phyloP scores from a whole-genome alignment of 2,888 invertebrate species.

The Rhimphoctona megacephalus region DNA sequence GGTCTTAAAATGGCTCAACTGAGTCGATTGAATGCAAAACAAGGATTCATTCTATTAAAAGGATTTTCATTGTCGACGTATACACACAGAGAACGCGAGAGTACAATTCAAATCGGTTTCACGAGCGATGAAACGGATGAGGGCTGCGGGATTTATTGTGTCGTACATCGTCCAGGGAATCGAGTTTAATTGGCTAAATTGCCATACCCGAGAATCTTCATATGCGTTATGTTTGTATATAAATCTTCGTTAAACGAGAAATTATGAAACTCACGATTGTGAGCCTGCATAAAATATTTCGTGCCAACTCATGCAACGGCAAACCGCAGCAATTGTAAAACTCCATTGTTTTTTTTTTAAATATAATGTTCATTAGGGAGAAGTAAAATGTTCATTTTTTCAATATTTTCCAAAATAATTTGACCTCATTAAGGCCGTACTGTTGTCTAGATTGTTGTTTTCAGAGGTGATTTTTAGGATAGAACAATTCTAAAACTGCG shows the following conservation, averaged over 20 bases:
- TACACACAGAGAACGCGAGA: slow-evolving; percentile 14
- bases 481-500: too few relatives aligned
- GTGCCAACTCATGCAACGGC: background rate
- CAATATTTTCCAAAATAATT: background rate
- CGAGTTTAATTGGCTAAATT: slow-evolving; percentile 80
- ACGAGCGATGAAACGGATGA: slow-evolving; percentile 45
- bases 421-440: too few relatives aligned
- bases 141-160: slow-evolving; percentile 69
- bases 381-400: background rate
- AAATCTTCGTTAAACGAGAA: slow-evolving; percentile 37
- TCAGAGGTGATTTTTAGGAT: too few relatives aligned
- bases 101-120: slow-evolving; percentile 36
- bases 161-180: slow-evolving; percentile 74
- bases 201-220: slow-evolving; percentile 74
- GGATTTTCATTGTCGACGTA: slow-evolving; percentile 32
- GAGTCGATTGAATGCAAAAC: slow-evolving; percentile 21
- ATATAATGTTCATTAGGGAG: background rate
- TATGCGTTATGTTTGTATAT: slow-evolving; percentile 8
- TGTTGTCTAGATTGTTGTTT: too few relatives aligned
- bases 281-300: background rate
- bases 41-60: slow-evolving; percentile 48
- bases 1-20: slow-evolving; percentile 12
- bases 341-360: background rate
- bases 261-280: slow-evolving; percentile 21
- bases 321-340: background rate